Evolutionary conservation across 1,140 invertebrate species (phyloP).

Genomic region (Drosophila cardini): DNA sequence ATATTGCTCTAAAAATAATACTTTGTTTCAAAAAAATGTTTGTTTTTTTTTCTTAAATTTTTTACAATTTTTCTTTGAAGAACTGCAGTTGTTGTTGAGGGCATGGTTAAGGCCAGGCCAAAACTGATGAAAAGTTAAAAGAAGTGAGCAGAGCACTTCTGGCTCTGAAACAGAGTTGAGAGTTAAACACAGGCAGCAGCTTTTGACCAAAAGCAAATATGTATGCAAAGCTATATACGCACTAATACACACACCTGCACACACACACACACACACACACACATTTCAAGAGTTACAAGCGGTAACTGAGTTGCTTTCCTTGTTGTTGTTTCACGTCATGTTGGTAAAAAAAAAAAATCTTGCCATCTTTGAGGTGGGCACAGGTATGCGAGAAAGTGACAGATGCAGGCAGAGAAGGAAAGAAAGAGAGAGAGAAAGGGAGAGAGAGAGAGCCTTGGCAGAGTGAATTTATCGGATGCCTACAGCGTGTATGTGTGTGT

Average conservation of each 20-base stretch:
- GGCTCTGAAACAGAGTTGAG: not conserved
- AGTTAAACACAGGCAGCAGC: conserved; percentile 14
- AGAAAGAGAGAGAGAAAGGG: conserved; percentile 1
- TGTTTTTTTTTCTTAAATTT: not conserved
- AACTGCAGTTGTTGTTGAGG: conserved; percentile 10
- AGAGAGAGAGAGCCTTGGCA: conserved; percentile 7
- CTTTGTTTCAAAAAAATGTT: conserved; percentile 1
- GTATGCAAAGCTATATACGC: conserved; percentile 41
- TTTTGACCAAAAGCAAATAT: conserved; percentile 45
- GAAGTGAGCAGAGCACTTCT: not conserved
- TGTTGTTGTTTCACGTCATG: conserved; percentile 40
- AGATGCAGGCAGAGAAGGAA: not conserved
- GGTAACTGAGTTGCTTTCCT: conserved; percentile 41
- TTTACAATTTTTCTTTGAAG: conserved; percentile 10
- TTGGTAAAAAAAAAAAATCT: conserved; percentile 21
- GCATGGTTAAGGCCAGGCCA: conserved; percentile 11
- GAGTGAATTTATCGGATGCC: conserved; percentile 38
- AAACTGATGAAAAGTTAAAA: not conserved
- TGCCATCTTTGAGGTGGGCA: conserved; percentile 24
- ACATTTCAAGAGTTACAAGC: conserved; percentile 19
- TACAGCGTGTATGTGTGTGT: conserved; percentile 25
- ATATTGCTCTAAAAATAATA: not conserved
- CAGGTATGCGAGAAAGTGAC: conserved; percentile 12
- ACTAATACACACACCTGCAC: conserved; percentile 13
- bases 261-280: conserved; percentile 14